These are phyloP conservation scores for Carassius auratus DNA, from an alignment of 2,113 vertebrate species.

Conservation along the genomic window DNA sequence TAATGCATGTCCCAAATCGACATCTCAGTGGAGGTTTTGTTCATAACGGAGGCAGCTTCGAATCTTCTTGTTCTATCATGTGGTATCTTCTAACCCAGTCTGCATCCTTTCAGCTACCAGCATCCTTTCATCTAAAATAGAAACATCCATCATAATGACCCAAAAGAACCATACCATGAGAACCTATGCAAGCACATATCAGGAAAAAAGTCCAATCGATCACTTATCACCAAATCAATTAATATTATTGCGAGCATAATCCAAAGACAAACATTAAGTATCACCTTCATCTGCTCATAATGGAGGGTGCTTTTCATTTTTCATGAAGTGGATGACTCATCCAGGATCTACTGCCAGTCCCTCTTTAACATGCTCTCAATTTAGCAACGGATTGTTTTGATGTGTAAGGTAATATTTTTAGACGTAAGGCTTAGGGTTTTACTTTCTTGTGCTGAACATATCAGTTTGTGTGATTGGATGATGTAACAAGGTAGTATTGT, in stretches of 20 bases:
- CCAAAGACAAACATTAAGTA: slow-evolving; percentile 18
- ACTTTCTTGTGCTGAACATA: slow-evolving; percentile 21
- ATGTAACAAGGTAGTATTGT: slow-evolving; percentile 21
- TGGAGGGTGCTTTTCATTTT: slow-evolving; percentile 40
- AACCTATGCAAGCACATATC: not conserved
- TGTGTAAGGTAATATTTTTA: slow-evolving; percentile 55
- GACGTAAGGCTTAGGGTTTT: slow-evolving; percentile 5
- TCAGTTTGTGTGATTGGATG: not conserved
- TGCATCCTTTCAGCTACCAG: not conserved
- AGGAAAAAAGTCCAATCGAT: not conserved
- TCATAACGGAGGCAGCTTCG: not conserved
- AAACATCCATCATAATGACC: slow-evolving; percentile 28
- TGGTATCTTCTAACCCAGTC: not conserved
- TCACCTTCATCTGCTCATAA: slow-evolving; percentile 42
- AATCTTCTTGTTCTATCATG: not conserved
- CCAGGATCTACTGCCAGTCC: slow-evolving; percentile 34
- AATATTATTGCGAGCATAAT: slow-evolving; percentile 18
- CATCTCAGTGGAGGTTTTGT: slow-evolving; percentile 21
- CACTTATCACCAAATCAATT: not conserved
- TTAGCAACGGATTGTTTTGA: slow-evolving; percentile 49
- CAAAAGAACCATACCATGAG: not conserved
- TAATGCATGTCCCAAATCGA: not conserved
- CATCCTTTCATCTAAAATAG: slow-evolving; percentile 34
- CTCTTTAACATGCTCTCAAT: slow-evolving; percentile 44
- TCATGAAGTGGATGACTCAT: slow-evolving; percentile 51